phyloP scores from a whole-genome alignment of 2,113 vertebrate genomes.

The Panthera leo region DNA sequence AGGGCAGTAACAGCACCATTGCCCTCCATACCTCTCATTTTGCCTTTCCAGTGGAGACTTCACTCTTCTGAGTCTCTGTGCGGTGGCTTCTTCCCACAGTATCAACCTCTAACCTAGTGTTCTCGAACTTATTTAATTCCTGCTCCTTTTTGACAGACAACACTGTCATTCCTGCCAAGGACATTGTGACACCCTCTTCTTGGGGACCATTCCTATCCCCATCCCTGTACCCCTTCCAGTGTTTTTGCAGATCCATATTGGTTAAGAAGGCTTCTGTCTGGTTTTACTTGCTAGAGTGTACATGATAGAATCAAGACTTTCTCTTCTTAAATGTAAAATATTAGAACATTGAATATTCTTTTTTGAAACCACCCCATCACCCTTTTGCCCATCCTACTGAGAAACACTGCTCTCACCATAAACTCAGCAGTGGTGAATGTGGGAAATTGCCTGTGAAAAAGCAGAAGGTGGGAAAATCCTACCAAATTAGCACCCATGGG shows the following conservation, averaged over 20 bases:
- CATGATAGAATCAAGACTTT: background rate
- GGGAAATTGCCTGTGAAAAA: background rate
- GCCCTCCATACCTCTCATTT: rapidly evolving
- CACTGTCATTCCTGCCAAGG: background rate
- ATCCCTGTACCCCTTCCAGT: rapidly evolving
- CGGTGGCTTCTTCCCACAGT: background rate
- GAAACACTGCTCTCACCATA: background rate
- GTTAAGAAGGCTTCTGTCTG: background rate
- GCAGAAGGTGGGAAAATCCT: background rate
- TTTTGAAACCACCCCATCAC: background rate
- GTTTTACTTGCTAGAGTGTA: background rate
- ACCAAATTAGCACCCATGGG: too few relatives aligned
- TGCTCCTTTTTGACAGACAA: background rate
- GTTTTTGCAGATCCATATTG: background rate
- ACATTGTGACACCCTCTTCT: background rate
- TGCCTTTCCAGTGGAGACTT: background rate
- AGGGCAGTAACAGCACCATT: background rate
- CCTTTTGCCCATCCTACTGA: background rate
- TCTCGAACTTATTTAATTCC: background rate
- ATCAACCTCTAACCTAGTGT: background rate
- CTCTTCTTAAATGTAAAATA: background rate
- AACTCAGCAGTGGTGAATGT: background rate
- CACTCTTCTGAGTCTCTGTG: background rate
- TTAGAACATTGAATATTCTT: background rate
- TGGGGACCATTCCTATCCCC: background rate